Evolutionary conservation across 2,888 invertebrate genomes (phyloP).

Genomic region (Macrophya annulata): DNA sequence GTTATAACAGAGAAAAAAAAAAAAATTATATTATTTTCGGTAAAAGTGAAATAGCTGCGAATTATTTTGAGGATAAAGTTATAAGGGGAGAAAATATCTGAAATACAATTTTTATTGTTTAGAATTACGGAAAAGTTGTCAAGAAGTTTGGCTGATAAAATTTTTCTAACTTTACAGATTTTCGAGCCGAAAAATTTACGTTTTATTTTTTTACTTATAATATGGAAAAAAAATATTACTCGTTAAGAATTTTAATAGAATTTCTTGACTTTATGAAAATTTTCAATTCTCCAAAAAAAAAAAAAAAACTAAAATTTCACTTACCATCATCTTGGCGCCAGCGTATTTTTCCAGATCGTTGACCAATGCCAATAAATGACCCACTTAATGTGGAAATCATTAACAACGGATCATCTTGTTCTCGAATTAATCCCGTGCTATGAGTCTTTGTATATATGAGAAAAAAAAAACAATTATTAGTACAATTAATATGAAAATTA

Average conservation of each 20-base stretch:
- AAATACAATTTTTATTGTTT: background rate
- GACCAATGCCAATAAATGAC: conserved; percentile 94
- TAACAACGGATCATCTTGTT: conserved; percentile 79
- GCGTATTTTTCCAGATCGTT: conserved; percentile 90
- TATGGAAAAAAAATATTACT: background rate
- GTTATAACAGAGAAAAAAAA: conserved; percentile 24
- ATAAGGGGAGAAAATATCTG: background rate
- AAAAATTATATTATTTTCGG: conserved; percentile 18
- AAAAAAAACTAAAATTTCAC: conserved; percentile 62
- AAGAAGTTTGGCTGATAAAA: too few relatives aligned
- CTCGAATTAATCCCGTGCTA: conserved; percentile 74
- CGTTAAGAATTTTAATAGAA: background rate
- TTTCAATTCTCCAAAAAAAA: background rate
- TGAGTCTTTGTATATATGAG: conserved; percentile 63
- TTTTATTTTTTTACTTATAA: background rate
- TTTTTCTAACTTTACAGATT: too few relatives aligned
- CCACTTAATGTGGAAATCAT: conserved; percentile 97
- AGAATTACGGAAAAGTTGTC: background rate
- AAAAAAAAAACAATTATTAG: background rate
- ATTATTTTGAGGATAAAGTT: background rate
- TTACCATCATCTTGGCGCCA: conserved; percentile 97
- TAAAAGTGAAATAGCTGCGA: conserved; percentile 52
- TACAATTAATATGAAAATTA: background rate
- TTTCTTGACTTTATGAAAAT: background rate
- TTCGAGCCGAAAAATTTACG: background rate